A percentile compares a stretch with the other conserved stretches of the same genome.
Conservation (phyloP, 2,888 invertebrate genomes). For the Agrilus biguttatus region DNA sequence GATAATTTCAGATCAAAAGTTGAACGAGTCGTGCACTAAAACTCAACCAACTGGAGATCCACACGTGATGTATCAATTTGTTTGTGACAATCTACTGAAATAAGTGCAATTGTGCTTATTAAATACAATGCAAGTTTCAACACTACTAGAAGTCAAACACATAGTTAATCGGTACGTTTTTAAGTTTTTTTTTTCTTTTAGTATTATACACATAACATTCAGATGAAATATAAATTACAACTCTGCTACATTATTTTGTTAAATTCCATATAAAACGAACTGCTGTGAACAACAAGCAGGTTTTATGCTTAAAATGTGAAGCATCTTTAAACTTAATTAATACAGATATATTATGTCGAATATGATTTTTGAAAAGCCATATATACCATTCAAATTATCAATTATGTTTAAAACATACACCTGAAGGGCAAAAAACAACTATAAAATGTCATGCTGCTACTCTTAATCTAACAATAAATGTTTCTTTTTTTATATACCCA, state of each 20-base stretch:
- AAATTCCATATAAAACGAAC: slow-evolving; percentile 24
- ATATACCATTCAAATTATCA: too few species aligned
- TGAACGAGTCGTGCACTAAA: slow-evolving; percentile 19
- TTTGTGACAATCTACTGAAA: slow-evolving; percentile 10
- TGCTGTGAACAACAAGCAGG: slow-evolving; percentile 29
- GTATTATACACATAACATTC: slow-evolving; percentile 31
- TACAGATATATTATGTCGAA: too few species aligned
- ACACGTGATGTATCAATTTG: slow-evolving; percentile 11
- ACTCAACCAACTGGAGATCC: slow-evolving; percentile 19
- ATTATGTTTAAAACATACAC: too few species aligned
- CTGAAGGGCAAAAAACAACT: too few species aligned
- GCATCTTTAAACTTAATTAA: too few species aligned
- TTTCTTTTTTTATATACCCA: too few species aligned
- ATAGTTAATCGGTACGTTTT: slow-evolving; percentile 11
- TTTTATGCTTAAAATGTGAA: too few species aligned
- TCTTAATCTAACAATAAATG: too few species aligned
- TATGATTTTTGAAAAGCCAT: too few species aligned
- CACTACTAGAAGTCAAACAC: too few species aligned
- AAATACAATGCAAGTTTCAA: slow-evolving; percentile 6
- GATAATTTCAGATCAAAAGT: slow-evolving; percentile 9
- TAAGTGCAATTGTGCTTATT: slow-evolving; percentile 12
- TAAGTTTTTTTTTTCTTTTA: slow-evolving; percentile 15
- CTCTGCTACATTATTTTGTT: slow-evolving; percentile 19
- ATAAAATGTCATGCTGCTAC: too few species aligned
- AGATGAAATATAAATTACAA: slow-evolving; percentile 33